A percentile compares a stretch with the other conserved stretches of the same genome.
Evolutionary conservation across 2,888 invertebrate genomes (phyloP).

Genomic region (Thecophora atra): DNA sequence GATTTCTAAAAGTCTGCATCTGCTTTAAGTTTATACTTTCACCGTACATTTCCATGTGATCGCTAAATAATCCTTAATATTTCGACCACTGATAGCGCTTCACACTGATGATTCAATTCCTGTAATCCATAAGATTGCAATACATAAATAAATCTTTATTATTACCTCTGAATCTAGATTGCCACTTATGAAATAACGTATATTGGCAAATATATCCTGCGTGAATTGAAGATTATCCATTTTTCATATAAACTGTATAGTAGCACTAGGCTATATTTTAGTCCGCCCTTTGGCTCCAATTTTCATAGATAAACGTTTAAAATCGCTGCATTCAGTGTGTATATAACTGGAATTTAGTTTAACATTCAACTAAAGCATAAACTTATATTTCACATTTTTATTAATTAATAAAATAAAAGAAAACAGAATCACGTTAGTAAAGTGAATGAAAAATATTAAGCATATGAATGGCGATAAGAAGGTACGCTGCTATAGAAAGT

Average conservation of each 20-base stretch:
- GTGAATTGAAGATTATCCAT: conserved; percentile 63
- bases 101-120: too few relatives aligned
- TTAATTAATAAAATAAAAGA: conserved; percentile 45
- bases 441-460: conserved; percentile 42
- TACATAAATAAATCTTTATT: not conserved
- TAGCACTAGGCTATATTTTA: not conserved
- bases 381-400: conserved; percentile 37
- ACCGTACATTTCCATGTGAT: not conserved
- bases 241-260: conserved; percentile 36
- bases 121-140: not conserved
- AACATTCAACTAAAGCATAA: conserved; percentile 2
- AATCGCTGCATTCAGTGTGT: too few relatives aligned
- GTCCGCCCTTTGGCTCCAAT: conserved; percentile 21
- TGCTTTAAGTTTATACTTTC: not conserved
- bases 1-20: too few relatives aligned
- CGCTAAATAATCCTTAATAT: too few relatives aligned
- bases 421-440: conserved; percentile 51
- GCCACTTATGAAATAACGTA: conserved; percentile 85
- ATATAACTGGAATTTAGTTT: not conserved
- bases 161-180: conserved; percentile 78
- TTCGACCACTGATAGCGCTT: too few relatives aligned
- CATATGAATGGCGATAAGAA: conserved; percentile 46
- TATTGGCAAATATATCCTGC: conserved; percentile 77
- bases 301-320: conserved; percentile 2
- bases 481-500: conserved; percentile 32